Percentiles rank a stretch among this genome's conserved stretches.
Evolutionary conservation across 2,888 invertebrate species (phyloP).

Genomic region (Diarsia brunnea): DNA sequence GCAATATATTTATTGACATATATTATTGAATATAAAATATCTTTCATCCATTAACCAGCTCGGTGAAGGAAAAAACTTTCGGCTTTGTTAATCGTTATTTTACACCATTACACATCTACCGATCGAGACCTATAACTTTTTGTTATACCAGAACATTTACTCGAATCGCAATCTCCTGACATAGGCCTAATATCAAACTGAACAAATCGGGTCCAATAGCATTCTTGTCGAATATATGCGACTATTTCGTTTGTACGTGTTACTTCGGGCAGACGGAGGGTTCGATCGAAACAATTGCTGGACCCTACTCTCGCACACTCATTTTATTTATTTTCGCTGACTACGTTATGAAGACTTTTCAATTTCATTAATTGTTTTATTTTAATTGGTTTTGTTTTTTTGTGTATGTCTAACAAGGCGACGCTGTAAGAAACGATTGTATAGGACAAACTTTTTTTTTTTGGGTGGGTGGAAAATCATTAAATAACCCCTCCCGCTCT

Average conservation of each 20-base stretch:
- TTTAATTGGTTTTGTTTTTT: slow-evolving; percentile 6
- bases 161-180: slow-evolving; percentile 17
- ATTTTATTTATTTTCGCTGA: slow-evolving; percentile 55
- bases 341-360: slow-evolving; percentile 11
- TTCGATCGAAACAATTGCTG: slow-evolving; percentile 17
- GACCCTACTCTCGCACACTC: slow-evolving; percentile 28
- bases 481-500: too few species aligned
- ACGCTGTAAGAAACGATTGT: too few species aligned
- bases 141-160: background rate
- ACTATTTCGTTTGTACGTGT: slow-evolving; percentile 50
- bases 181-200: slow-evolving; percentile 7
- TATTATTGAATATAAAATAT: too few species aligned
- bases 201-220: slow-evolving; percentile 47
- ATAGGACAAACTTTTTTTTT: background rate
- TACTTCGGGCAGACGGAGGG: slow-evolving; percentile 20
- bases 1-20: too few species aligned
- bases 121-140: background rate
- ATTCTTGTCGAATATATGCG: slow-evolving; percentile 25
- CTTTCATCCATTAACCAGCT: too few species aligned
- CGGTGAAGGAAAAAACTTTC: too few species aligned
- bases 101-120: background rate
- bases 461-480: too few species aligned
- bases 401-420: too few species aligned
- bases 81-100: too few species aligned
- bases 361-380: slow-evolving; percentile 46